phyloP scores from a whole-genome alignment of 2,797 vertebrate species.

The Synaphobranchus kaupii region DNA sequence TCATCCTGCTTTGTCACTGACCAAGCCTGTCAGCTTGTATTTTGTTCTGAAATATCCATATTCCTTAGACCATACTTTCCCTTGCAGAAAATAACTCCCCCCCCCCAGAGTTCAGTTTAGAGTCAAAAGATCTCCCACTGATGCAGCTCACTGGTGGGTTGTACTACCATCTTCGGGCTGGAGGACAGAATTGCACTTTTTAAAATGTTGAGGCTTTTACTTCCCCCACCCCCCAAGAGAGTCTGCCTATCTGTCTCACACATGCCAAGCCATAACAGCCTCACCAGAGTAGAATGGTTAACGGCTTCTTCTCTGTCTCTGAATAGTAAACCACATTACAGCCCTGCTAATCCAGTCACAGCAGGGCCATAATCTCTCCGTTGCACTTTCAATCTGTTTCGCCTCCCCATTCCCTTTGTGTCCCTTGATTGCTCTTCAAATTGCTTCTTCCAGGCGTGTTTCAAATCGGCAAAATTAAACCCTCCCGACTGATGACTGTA shows the following conservation, averaged over 20 bases:
- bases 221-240: constrained; percentile 28
- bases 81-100: not conserved
- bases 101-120: not conserved
- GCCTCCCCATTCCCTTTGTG: constrained; percentile 69
- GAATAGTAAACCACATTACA: constrained; percentile 52
- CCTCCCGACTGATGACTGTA: constrained; percentile 50
- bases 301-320: constrained; percentile 53
- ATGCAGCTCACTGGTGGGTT: not conserved
- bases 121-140: not conserved
- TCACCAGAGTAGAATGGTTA: constrained; percentile 60
- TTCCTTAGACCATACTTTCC: too few relatives aligned
- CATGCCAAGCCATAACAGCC: constrained; percentile 59
- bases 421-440: constrained; percentile 74
- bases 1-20: not conserved
- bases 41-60: too few relatives aligned
- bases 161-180: constrained; percentile 33
- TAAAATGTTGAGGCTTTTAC: not conserved
- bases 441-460: constrained; percentile 67
- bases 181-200: constrained; percentile 18
- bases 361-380: constrained; percentile 53
- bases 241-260: constrained; percentile 28
- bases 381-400: constrained; percentile 66
- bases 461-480: constrained; percentile 65
- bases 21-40: too few relatives aligned
- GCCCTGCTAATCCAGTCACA: constrained; percentile 64